Evolutionary conservation across 2,113 vertebrate species (phyloP).

Genomic region (Progne subis): DNA sequence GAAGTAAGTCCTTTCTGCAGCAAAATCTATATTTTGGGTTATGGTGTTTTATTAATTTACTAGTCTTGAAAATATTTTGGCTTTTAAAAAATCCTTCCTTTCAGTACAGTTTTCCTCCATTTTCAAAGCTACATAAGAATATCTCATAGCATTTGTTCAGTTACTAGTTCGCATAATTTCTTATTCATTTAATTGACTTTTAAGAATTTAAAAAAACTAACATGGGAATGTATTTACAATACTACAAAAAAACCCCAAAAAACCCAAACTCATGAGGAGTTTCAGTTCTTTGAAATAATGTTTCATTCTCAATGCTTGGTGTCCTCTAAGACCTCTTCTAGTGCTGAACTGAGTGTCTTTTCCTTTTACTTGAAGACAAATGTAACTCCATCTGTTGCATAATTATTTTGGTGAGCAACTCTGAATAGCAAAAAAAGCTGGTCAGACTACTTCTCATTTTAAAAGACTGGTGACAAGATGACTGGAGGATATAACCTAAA

Average conservation of each 20-base stretch:
- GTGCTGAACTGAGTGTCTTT: not conserved
- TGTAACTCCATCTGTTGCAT: not conserved
- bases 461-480: not conserved
- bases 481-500: not conserved
- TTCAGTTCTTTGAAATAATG: not conserved
- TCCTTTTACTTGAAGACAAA: not conserved
- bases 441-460: not conserved
- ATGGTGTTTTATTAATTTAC: not conserved
- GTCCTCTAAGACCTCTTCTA: not conserved
- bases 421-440: not conserved
- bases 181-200: not conserved
- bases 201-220: not conserved
- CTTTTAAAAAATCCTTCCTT: not conserved
- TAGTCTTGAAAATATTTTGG: not conserved
- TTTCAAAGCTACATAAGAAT: not conserved
- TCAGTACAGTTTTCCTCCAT: not conserved
- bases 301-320: not conserved
- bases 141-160: not conserved
- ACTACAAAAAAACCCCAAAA: not conserved
- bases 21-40: rapidly evolving
- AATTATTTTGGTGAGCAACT: not conserved
- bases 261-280: not conserved
- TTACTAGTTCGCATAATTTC: not conserved
- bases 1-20: not conserved
- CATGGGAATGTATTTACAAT: not conserved